A percentile compares a stretch with the other conserved stretches of the same genome.
These are phyloP conservation scores for Mugil cephalus DNA, from an alignment of 2,113 vertebrate species.

Conservation along the genomic window DNA sequence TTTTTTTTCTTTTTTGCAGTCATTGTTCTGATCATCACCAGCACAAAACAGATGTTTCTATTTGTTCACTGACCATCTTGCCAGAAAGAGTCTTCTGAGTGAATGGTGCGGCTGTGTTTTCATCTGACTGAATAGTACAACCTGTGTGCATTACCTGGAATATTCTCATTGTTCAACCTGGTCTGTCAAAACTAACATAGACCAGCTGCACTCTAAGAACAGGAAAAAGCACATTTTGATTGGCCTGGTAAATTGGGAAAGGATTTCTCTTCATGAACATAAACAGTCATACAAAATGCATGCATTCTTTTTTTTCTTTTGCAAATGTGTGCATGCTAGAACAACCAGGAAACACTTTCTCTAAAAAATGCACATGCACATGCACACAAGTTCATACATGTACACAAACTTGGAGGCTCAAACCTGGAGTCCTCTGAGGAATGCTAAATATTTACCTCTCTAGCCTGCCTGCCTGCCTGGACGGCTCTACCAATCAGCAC, in stretches of 20 bases:
- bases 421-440: slow-evolving; percentile 69
- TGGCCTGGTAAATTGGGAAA: slow-evolving; percentile 6
- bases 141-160: slow-evolving; percentile 7
- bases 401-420: slow-evolving; percentile 46
- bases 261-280: slow-evolving; percentile 9
- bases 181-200: slow-evolving; percentile 11
- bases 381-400: slow-evolving; percentile 47
- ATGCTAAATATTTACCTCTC: slow-evolving; percentile 84
- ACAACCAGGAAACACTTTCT: not conserved
- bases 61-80: not conserved
- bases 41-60: not conserved
- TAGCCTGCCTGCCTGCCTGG: slow-evolving; percentile 11
- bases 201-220: slow-evolving; percentile 48
- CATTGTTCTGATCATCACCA: not conserved
- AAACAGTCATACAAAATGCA: not conserved
- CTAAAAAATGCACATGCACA: slow-evolving; percentile 11
- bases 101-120: no score
- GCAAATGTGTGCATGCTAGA: not conserved
- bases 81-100: slow-evolving; percentile 20
- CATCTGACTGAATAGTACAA: not conserved
- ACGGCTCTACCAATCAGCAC: slow-evolving; percentile 38
- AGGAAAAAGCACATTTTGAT: slow-evolving; percentile 24
- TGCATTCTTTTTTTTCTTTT: not conserved
- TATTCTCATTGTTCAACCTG: slow-evolving; percentile 31
- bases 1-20: not conserved